Base-by-base conservation (phyloP, 2,113 vertebrate genomes). In the Myodes glareolus region DNA sequence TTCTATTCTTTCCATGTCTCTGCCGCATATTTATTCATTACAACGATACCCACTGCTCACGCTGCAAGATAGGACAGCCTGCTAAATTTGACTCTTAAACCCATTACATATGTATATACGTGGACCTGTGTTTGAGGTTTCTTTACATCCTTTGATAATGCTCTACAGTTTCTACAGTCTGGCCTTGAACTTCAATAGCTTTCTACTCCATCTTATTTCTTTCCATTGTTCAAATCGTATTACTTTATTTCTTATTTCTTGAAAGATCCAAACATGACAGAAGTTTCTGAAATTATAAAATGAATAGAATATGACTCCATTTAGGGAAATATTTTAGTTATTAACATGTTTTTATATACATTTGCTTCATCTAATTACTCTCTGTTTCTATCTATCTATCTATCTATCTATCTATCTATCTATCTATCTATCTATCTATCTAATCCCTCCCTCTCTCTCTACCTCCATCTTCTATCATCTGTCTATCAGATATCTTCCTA, bases 141-240 rank as follows among this genome's bases (percentile, higher is more conserved):
- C 55, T 63, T 42, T 29, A 3, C 47, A 42, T 90, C n/a, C 86
- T 76, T 8, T 61, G 31, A 42, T 27, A 36, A 77, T 50, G 87
- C 87, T 36, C 50, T 63, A 7, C 5, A 23, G 9, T 88, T 82
- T 42, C 68, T 88, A 25, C 1, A 36, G 12, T 39, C 42, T 17
- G 21, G 6, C 16, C 70, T 72, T 92, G 89, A 61, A 10, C 50
- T 52, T 47, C 84, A 39, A 47, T 47, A 52, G 12, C 45, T 91
- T 84, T 89, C 75, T 88, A 55, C 31, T 23, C 5, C 55, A 47
- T 82, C n/a, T 36, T 81, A 87, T 47, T 88, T 94, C 61, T 25
- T 70, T 58, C 50, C 82, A 45, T 39, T 82, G 9, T 84, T 77
- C 75, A 88, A 81, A 29, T 76, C 52, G 36, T 50, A 52, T 68